Evolutionary conservation across 2,797 vertebrate genomes (phyloP).

Genomic region (Gastrophryne carolinensis): DNA sequence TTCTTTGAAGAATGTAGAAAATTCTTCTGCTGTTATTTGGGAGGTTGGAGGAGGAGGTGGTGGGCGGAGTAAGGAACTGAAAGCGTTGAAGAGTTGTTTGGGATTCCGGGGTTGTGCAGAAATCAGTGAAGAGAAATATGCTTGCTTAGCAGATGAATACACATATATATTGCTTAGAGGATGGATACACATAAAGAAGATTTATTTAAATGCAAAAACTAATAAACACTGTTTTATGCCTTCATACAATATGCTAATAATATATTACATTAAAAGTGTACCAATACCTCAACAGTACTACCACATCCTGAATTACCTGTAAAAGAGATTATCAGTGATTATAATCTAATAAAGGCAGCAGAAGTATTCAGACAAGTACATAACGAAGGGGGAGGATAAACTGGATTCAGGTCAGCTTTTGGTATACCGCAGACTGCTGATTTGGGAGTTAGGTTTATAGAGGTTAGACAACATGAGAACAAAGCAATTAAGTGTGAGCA

Average conservation of each 20-base stretch:
- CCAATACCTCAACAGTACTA: background rate
- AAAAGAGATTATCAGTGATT: background rate
- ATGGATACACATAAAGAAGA: background rate
- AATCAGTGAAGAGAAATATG: too few relatives aligned
- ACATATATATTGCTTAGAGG: too few relatives aligned
- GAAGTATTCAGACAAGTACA: slow-evolving; percentile 16
- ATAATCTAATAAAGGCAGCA: background rate
- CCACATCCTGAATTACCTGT: background rate
- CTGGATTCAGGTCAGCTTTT: slow-evolving; percentile 7
- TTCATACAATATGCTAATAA: too few relatives aligned
- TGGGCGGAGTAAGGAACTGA: too few relatives aligned
- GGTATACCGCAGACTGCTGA: slow-evolving; percentile 13
- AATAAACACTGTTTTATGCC: background rate
- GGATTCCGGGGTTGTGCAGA: too few relatives aligned
- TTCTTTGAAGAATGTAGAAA: too few relatives aligned
- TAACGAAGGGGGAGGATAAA: slow-evolving; percentile 11
- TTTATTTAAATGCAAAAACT: background rate
- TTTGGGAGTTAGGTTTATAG: slow-evolving; percentile 35
- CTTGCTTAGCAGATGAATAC: too few relatives aligned
- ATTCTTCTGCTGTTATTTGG: too few relatives aligned
- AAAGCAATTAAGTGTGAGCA: slow-evolving; percentile 38
- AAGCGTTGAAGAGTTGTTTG: too few relatives aligned
- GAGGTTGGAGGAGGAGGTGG: too few relatives aligned
- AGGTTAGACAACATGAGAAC: slow-evolving; percentile 43
- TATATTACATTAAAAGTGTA: background rate